Conservation (phyloP, 2,113 vertebrate species). For the Noctilio leporinus region DNA sequence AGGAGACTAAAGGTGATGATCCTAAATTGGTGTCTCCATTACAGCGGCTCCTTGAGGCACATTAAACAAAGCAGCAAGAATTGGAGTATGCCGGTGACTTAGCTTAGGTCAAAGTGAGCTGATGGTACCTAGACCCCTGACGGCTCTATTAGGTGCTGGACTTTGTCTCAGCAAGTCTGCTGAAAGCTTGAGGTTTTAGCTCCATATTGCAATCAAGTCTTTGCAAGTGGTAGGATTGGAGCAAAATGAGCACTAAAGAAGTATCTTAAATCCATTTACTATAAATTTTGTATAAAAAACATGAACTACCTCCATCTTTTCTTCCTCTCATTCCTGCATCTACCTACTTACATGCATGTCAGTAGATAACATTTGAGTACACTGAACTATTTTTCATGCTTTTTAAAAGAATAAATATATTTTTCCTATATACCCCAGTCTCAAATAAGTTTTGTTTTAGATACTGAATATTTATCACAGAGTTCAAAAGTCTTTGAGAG, state of each 20-base stretch:
- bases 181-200: background rate
- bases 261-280: background rate
- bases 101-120: background rate
- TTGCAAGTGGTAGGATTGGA: background rate
- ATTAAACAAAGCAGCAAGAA: background rate
- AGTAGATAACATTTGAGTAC: background rate
- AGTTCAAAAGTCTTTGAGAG: background rate
- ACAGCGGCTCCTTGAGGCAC: background rate
- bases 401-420: background rate
- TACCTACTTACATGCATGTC: slow-evolving; percentile 45
- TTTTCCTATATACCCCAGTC: background rate
- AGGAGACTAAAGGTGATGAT: background rate
- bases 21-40: background rate
- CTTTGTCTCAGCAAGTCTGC: background rate
- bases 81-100: background rate
- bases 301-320: background rate
- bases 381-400: slow-evolving; percentile 34
- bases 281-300: background rate
- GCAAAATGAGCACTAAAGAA: background rate
- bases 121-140: background rate
- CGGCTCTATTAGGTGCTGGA: background rate
- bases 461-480: background rate
- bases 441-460: background rate
- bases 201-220: background rate
- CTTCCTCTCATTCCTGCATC: background rate